Percentiles rank a stretch among this genome's conserved stretches.
These are phyloP conservation scores for Drosophila rufa DNA, from an alignment of 1,140 invertebrate genomes.

Conservation along the genomic window DNA sequence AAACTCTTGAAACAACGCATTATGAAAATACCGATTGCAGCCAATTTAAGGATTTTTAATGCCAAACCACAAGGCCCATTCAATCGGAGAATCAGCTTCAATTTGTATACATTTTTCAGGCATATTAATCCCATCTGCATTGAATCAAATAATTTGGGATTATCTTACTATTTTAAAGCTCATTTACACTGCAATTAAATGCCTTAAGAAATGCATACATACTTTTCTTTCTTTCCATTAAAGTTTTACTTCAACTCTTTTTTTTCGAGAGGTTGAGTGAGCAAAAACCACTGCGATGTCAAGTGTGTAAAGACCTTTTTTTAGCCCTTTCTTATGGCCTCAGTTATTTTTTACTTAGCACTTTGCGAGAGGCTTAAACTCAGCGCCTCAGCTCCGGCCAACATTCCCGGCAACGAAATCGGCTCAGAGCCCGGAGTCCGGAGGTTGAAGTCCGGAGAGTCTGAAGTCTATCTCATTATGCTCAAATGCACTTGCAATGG, in stretches of 20 bases:
- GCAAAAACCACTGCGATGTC: constrained; percentile 7
- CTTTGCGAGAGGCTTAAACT: constrained; percentile 39
- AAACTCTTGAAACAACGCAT: constrained; percentile 49
- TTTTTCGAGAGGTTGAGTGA: neutral
- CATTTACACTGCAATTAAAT: neutral
- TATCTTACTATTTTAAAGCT: neutral
- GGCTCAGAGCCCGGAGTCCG: constrained; percentile 1
- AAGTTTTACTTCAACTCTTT: neutral
- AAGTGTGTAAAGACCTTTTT: constrained; percentile 27
- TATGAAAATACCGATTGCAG: constrained; percentile 27
- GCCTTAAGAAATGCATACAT: neutral
- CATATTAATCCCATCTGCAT: neutral
- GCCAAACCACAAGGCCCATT: constrained; percentile 5
- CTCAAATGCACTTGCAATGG: constrained; percentile 51
- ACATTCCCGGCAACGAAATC: constrained; percentile 4
- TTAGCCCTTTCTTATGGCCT: constrained; percentile 29
- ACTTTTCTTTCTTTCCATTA: neutral
- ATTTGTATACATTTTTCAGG: neutral
- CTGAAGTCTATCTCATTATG: constrained; percentile 56
- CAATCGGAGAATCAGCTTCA: neutral
- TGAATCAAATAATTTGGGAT: neutral
- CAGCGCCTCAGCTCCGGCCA: constrained; percentile 25
- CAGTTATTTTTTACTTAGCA: constrained; percentile 55
- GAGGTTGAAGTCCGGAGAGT: neutral
- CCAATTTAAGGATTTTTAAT: constrained; percentile 47